A percentile compares a stretch with the other conserved stretches of the same genome.
phyloP scores from a whole-genome alignment of 2,888 invertebrate genomes.

The Peribatodes rhomboidaria region DNA sequence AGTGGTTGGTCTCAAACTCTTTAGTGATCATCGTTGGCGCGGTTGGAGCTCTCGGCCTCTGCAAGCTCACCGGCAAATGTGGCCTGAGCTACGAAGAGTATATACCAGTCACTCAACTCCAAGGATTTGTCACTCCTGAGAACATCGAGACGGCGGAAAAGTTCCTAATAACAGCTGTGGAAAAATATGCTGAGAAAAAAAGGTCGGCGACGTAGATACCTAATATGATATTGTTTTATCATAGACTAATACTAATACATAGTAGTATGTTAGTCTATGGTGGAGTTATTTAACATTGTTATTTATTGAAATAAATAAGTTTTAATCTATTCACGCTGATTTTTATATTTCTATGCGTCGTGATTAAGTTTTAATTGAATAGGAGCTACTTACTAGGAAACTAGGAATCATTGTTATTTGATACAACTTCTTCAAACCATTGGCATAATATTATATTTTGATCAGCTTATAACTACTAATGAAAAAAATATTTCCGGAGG shows the following conservation, averaged over 20 bases:
- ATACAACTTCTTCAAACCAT: too few relatives aligned
- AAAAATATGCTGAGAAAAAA: slow-evolving; percentile 71
- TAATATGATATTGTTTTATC: too few relatives aligned
- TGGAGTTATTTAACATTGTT: slow-evolving; percentile 6
- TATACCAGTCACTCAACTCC: slow-evolving; percentile 62
- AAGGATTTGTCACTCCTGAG: slow-evolving; percentile 81
- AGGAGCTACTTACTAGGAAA: too few relatives aligned
- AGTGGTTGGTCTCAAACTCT: slow-evolving; percentile 59
- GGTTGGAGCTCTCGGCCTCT: slow-evolving; percentile 54
- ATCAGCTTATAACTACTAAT: too few relatives aligned
- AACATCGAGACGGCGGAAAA: slow-evolving; percentile 79
- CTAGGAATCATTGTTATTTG: too few relatives aligned
- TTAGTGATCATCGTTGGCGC: slow-evolving; percentile 54
- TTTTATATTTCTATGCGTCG: not conserved
- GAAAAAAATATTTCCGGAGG: too few relatives aligned
- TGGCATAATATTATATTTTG: too few relatives aligned
- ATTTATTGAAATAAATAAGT: slow-evolving; percentile 16
- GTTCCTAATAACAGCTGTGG: slow-evolving; percentile 82
- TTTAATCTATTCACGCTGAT: not conserved
- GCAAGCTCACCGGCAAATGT: slow-evolving; percentile 59
- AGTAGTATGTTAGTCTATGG: too few relatives aligned
- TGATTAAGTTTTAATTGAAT: too few relatives aligned
- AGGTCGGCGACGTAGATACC: too few relatives aligned
- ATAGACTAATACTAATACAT: too few relatives aligned
- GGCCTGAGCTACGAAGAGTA: slow-evolving; percentile 50